phyloP scores from a whole-genome alignment of 2,113 vertebrate species.

The Pollimyrus isidori region DNA sequence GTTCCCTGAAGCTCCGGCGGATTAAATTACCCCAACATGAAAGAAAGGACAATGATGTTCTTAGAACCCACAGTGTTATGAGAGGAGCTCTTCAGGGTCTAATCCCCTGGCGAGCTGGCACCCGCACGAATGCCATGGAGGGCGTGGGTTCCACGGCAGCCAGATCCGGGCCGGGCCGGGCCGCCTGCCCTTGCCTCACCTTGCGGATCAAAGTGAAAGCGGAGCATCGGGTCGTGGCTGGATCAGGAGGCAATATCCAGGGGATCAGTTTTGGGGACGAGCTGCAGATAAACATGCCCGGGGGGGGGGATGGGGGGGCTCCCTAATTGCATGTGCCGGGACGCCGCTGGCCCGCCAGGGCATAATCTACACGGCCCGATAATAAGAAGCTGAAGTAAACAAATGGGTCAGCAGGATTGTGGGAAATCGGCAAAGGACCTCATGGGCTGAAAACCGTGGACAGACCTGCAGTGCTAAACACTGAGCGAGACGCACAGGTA shows the following conservation, averaged over 20 bases:
- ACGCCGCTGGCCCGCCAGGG: background rate
- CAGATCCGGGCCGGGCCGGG: background rate
- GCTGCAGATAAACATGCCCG: constrained; percentile 4
- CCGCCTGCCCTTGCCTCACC: background rate
- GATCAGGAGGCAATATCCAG: background rate
- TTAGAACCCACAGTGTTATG: background rate
- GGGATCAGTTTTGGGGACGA: background rate
- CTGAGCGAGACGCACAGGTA: background rate
- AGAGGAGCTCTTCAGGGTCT: background rate
- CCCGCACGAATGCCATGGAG: too few species aligned
- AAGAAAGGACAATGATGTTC: background rate
- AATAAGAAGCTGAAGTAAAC: background rate
- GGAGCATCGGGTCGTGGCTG: background rate
- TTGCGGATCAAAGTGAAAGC: background rate
- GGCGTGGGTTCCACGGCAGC: background rate
- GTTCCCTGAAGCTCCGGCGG: background rate
- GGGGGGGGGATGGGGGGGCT: background rate
- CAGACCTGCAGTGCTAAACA: constrained; percentile 15
- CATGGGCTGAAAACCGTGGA: background rate
- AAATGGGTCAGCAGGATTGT: background rate
- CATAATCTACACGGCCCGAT: background rate
- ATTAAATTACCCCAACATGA: background rate
- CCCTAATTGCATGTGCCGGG: constrained; percentile 11
- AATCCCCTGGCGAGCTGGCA: background rate
- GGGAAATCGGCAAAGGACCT: background rate